phyloP scores from a whole-genome alignment of 2,797 vertebrate genomes.

The Myotis pilosus region DNA sequence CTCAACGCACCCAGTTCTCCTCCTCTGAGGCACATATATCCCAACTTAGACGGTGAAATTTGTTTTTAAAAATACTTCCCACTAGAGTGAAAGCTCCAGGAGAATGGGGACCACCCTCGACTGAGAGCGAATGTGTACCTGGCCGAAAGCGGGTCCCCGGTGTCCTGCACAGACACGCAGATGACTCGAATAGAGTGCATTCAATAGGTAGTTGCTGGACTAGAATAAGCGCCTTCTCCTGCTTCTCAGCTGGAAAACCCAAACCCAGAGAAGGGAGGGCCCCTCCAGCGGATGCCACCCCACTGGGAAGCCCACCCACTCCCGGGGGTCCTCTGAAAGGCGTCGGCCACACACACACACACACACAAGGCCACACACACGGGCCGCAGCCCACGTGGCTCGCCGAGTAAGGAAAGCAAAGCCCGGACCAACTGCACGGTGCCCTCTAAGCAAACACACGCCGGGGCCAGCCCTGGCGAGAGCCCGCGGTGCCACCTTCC shows the following conservation, averaged over 20 bases:
- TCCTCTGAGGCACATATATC: neutral
- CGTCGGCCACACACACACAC: neutral
- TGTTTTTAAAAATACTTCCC: neutral
- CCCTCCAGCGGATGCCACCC: neutral
- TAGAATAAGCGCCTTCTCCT: neutral
- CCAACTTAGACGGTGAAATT: neutral
- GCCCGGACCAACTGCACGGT: neutral
- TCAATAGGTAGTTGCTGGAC: neutral
- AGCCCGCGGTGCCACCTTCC: slow-evolving; percentile 45
- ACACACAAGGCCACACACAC: neutral
- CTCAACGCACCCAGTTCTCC: neutral
- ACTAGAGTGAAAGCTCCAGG: neutral
- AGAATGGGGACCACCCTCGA: neutral
- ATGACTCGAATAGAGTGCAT: neutral
- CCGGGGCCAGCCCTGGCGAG: neutral
- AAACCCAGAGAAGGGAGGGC: neutral
- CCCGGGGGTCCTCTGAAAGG: neutral
- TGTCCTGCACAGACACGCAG: accelerated
- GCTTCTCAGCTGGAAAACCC: neutral
- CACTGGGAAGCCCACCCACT: neutral
- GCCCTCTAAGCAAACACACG: slow-evolving; percentile 13
- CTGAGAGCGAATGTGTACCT: neutral
- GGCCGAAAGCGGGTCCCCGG: accelerated
- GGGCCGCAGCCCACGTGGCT: neutral
- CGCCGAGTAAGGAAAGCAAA: neutral